Evolutionary conservation across 2,888 invertebrate genomes (phyloP), one percentile per base, ranked within the genome.

Genomic region (Mechanitis messenoides): DNA sequence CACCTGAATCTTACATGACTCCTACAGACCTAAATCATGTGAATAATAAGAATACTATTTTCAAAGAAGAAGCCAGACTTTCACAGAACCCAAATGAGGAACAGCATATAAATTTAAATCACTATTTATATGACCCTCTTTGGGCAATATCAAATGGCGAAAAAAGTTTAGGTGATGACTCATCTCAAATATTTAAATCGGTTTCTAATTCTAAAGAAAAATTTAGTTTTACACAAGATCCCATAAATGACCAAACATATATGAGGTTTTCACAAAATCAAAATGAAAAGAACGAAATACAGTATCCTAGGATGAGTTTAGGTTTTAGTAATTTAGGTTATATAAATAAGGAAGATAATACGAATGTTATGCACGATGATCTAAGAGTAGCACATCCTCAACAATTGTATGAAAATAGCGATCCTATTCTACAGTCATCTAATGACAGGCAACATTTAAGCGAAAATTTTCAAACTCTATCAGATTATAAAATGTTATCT

Each of bases 101-200:
- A 9, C 45, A 45, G 11, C 55, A 64, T 47, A 33, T 67, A 20
- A 56, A 33, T 57, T 59, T 64, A 20, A 65, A 63, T 45, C 64
- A 63, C 12, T 61, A 65, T 45, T 65, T 62, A 45, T 54, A 61
- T 54, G 63, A 69, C 6, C 60, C 63, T 42, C 56, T 58, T 53
- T 38, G 46, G 4, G 56, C 56, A 42, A 57, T 58, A n/a, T 63
- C 62, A 7, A 56, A 55, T 42, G 45, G 58, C 5, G 55, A 59
- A 56, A 60, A 57, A 33, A 59, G 59, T 9, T 42, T 42, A 9
- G 35, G 55, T 28, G 7, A 61, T 53, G 35, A 56, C 55, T 31
- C 58, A 58, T 53, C 54, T 4, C 60, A 56, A 42, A n/a, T 53
- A 56, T 55, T 61, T 54, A 65, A 61, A 46, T 45, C 50, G 45